Evolutionary conservation across 2,888 invertebrate species (phyloP), one percentile per base, ranked within the genome.

Genomic region (Theodoxus fluviatilis): DNA sequence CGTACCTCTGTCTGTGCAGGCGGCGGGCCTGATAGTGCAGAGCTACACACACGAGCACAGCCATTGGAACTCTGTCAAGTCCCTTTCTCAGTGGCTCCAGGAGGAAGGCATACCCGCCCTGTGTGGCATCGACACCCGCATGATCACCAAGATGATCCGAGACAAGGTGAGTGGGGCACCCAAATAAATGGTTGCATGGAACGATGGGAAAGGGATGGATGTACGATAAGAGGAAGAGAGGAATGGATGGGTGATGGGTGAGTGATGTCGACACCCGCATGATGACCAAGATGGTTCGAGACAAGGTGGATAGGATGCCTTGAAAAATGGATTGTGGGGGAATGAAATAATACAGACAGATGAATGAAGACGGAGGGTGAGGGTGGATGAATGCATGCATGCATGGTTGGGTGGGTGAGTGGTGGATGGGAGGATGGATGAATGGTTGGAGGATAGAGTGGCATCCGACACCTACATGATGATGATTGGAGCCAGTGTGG

Each of bases 61-160:
- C 70, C 88, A 88, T 76, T 87, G 86, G 86, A 81, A 85, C 70
- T 84, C 88, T 25, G 79, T 80, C 28, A 80, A 82, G 73, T 84
- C 86, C 6, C 80, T 88, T 15, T 80, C 83, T 7, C 73, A 84
- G 35, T 88, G 87, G 87, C 79, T 88, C 40, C 70, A 79, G n/a
- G 81, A 84, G 47, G 81, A 84, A 33, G 80, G 81, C 1, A 80
- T 88, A 9, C 87, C 88, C 1, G 87, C 85, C 2, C 67, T 83
- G 43, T 79, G 77, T 73, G 83, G 83, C 59, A 81, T 83, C 31
- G 83, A 83, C 66, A 83, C 83, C 1, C 73, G 83, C 40, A 78
- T 82, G 80, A 74, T 83, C 49, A 83, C 83, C 18, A 82, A 84
- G 70, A 76, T 74, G 59, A 76, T 83, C 40, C 67, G 83, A 55